Base-by-base conservation (phyloP, 2,113 vertebrate species). In the Gracilinanus agilis region DNA sequence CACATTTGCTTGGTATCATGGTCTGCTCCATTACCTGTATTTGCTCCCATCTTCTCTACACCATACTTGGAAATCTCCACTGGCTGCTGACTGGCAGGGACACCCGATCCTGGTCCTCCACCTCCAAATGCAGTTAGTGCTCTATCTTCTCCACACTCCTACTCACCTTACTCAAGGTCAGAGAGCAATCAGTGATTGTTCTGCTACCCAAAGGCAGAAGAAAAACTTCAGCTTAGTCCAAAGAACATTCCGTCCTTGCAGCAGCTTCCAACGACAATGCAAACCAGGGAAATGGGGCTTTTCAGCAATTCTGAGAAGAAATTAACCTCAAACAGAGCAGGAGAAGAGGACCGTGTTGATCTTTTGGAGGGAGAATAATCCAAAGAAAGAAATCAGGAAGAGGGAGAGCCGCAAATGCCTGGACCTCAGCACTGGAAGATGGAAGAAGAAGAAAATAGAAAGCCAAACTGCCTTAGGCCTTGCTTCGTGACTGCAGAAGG, bases 251-350 rank as follows among this genome's bases (percentile, higher is more conserved):
- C 54, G 95, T 0, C 95, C 0, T 0, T n/a, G 54, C 16, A 11
- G 5, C 90, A 56, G 34, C 24, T 93, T 11, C 11, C n/a, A 27
- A 95, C 88, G 5, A 55, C 21, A 54, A 49, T 23, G 56, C 88
- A 89, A 93, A 27, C 3, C 11, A 91, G 10, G 83, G 53, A 7
- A 55, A 91, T 2, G 53, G 92, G 44, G 16, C 4, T 83, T 91
- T 92, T 93, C 92, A 95, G 11, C 9, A 91, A 67, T 94, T 90
- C 16, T 27, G 61, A 94, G 19, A 11, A 11, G 90, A 23, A 53
- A 88, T 92, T 94, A 92, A 23, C 24, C 88, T 92, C 49, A 29
- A 11, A 10, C 44, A 19, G 9, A 88, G 89, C 12, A 89, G 24
- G 88, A 91, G 92, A 88, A 54, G 90, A 95, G 1, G n/a, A 0